phyloP scores from a whole-genome alignment of 1,140 invertebrate genomes.

The Olivierus martensii region DNA sequence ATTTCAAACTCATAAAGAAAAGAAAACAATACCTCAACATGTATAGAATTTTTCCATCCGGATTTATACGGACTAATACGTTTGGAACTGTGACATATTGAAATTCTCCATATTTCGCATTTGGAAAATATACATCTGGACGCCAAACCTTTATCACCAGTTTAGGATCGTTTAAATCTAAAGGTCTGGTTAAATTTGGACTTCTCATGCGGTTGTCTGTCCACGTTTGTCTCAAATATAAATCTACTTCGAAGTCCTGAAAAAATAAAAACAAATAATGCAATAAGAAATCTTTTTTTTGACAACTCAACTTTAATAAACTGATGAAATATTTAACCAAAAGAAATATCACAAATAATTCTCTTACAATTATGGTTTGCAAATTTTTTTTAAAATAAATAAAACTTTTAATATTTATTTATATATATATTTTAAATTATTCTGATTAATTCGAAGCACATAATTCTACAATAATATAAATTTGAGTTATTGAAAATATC shows the following conservation, averaged over 20 bases:
- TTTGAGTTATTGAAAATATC: too few species aligned
- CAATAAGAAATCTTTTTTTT: too few species aligned
- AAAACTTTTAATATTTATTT: too few species aligned
- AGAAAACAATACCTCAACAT: slow-evolving; percentile 37
- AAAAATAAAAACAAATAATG: neutral
- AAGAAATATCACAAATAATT: too few species aligned
- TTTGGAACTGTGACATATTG: slow-evolving; percentile 51
- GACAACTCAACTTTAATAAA: too few species aligned
- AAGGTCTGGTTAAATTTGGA: slow-evolving; percentile 33
- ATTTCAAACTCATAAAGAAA: too few species aligned
- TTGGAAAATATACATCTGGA: slow-evolving; percentile 50
- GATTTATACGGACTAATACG: slow-evolving; percentile 46
- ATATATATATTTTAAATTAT: too few species aligned
- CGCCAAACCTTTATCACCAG: slow-evolving; percentile 47
- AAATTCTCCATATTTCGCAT: slow-evolving; percentile 48
- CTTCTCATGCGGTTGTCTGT: slow-evolving; percentile 37
- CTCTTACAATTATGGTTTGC: too few species aligned
- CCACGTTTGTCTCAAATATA: slow-evolving; percentile 44
- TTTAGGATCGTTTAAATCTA: slow-evolving; percentile 41
- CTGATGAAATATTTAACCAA: too few species aligned
- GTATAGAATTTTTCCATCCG: slow-evolving; percentile 45
- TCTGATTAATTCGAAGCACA: too few species aligned
- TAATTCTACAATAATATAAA: too few species aligned
- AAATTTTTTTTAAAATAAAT: too few species aligned
- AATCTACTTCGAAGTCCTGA: slow-evolving; percentile 44